Conservation (phyloP, 2,797 vertebrate genomes). For the Takifugu ocellatus region DNA sequence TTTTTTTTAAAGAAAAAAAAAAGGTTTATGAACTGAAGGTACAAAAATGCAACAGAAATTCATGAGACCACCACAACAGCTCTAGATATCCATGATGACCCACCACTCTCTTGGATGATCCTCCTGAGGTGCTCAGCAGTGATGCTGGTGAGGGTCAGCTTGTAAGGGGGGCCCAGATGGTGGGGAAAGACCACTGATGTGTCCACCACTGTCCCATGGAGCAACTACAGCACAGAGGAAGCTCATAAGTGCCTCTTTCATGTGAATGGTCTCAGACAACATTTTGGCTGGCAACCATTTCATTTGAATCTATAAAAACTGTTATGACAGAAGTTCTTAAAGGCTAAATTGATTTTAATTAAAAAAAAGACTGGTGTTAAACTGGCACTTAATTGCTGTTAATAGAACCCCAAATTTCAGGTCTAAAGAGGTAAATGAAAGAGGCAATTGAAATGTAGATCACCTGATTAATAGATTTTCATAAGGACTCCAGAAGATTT, state of each 20-base stretch:
- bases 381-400: too few relatives aligned
- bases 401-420: too few relatives aligned
- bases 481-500: too few relatives aligned
- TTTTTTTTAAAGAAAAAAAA: too few relatives aligned
- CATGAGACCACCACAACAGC: neutral
- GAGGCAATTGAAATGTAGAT: too few relatives aligned
- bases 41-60: neutral
- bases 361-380: too few relatives aligned
- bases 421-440: too few relatives aligned
- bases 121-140: conserved; percentile 77
- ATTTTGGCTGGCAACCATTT: too few relatives aligned
- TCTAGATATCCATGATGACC: conserved; percentile 45
- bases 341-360: too few relatives aligned
- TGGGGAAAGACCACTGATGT: conserved; percentile 80
- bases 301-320: too few relatives aligned
- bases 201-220: conserved; percentile 79
- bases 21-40: neutral
- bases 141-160: conserved; percentile 74
- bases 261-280: neutral
- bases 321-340: too few relatives aligned
- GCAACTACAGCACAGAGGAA: conserved; percentile 67
- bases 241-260: conserved; percentile 14
- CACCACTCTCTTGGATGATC: conserved; percentile 83
- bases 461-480: too few relatives aligned
- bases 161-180: conserved; percentile 78